Evolutionary conservation across 2,113 vertebrate species (phyloP).

Genomic region (Tamias sibiricus): DNA sequence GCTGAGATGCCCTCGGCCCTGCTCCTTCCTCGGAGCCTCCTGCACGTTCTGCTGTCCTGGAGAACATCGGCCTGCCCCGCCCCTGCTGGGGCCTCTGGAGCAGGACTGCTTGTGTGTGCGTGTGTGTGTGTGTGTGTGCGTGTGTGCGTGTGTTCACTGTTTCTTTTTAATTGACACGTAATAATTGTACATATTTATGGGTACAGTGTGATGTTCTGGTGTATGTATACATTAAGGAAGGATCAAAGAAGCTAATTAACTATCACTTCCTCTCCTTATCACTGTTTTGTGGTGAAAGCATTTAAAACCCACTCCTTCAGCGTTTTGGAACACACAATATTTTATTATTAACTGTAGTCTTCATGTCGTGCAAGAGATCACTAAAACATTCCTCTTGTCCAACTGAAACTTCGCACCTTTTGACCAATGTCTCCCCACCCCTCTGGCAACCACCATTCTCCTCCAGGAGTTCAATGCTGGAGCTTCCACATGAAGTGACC

Average conservation of each 20-base stretch:
- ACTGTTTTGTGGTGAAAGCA: too few relatives aligned
- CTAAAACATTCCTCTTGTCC: neutral
- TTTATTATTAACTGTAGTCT: neutral
- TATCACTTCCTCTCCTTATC: neutral
- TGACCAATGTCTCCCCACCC: neutral
- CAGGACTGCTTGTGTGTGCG: too few relatives aligned
- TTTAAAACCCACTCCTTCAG: neutral
- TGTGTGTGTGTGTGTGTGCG: too few relatives aligned
- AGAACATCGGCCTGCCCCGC: neutral
- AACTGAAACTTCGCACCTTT: neutral
- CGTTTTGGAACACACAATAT: neutral
- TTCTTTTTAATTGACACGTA: neutral
- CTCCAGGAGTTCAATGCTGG: neutral
- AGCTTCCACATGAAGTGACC: neutral
- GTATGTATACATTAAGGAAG: neutral
- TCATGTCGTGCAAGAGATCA: neutral
- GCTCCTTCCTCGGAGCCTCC: neutral
- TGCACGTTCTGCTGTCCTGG: too few relatives aligned
- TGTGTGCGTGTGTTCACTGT: too few relatives aligned
- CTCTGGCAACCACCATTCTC: neutral
- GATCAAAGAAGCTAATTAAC: neutral
- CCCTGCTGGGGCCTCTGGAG: too few relatives aligned
- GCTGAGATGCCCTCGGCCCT: accelerated
- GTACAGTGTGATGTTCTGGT: neutral
- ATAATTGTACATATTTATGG: neutral